Evolutionary conservation across 2,888 invertebrate species (phyloP).

Genomic region (Nephrotoma guestfalica): DNA sequence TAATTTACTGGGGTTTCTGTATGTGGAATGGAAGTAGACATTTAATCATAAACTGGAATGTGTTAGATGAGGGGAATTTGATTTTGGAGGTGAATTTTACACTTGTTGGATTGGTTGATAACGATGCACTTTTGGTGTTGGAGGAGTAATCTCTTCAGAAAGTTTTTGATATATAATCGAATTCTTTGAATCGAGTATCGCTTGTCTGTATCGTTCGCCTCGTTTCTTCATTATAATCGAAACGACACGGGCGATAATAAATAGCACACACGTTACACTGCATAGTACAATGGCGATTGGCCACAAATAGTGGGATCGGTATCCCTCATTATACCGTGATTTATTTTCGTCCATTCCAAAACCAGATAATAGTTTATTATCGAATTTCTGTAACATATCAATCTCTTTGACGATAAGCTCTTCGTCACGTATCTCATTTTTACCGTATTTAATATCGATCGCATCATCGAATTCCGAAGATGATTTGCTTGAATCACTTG

Average conservation of each 20-base stretch:
- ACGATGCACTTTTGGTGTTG: slow-evolving; percentile 53
- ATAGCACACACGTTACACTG: slow-evolving; percentile 38
- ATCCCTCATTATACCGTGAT: background rate
- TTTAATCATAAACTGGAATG: background rate
- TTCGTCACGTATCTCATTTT: slow-evolving; percentile 19
- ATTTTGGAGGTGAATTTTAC: slow-evolving; percentile 17
- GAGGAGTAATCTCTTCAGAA: slow-evolving; percentile 58
- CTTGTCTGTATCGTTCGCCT: slow-evolving; percentile 34
- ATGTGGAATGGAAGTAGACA: background rate
- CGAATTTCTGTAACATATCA: slow-evolving; percentile 17
- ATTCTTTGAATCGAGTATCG: slow-evolving; percentile 30
- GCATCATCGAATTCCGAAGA: background rate
- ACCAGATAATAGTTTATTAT: slow-evolving; percentile 1
- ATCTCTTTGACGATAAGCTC: slow-evolving; percentile 25
- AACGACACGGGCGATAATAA: slow-evolving; percentile 39
- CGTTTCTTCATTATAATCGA: slow-evolving; percentile 36
- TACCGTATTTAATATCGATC: background rate
- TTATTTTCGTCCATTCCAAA: slow-evolving; percentile 19
- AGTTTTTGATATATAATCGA: slow-evolving; percentile 60
- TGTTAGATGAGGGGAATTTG: background rate
- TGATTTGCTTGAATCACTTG: background rate
- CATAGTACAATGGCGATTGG: slow-evolving; percentile 43
- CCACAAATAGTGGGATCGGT: slow-evolving; percentile 32
- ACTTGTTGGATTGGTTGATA: slow-evolving; percentile 42
- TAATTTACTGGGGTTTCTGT: background rate